A percentile compares a stretch with the other conserved stretches of the same genome.
phyloP scores from a whole-genome alignment of 2,113 vertebrate species.

The Scophthalmus maximus region DNA sequence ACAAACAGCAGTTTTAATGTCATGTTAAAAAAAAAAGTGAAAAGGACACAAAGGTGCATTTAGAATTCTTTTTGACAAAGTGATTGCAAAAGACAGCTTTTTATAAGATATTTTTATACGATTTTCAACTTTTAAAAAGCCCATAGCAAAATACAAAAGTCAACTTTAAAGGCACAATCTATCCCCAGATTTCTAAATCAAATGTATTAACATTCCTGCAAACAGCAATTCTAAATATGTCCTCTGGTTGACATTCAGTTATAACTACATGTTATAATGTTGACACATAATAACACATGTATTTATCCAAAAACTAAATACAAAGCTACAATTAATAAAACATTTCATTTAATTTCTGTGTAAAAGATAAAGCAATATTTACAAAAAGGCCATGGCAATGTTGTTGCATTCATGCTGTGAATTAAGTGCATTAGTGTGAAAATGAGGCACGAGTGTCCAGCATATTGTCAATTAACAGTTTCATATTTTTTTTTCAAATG shows the following conservation, averaged over 20 bases:
- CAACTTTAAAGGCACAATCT: conserved; percentile 5
- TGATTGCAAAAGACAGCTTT: conserved; percentile 6
- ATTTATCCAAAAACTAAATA: conserved; percentile 33
- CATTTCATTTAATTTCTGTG: conserved; percentile 31
- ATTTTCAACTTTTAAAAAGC: conserved; percentile 2
- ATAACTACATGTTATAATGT: conserved; percentile 26
- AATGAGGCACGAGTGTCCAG: conserved; percentile 3
- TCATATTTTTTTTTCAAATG: background rate
- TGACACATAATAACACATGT: conserved; percentile 23
- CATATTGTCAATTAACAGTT: conserved; percentile 9
- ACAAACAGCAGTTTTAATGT: background rate
- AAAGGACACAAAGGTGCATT: background rate
- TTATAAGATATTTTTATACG: background rate
- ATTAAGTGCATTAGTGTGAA: conserved; percentile 15
- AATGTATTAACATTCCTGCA: conserved; percentile 27
- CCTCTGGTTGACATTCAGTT: conserved; percentile 43
- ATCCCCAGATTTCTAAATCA: conserved; percentile 20
- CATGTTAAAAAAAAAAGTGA: background rate
- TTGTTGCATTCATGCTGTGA: background rate
- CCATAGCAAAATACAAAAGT: conserved; percentile 13
- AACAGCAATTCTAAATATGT: conserved; percentile 13
- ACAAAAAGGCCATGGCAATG: conserved; percentile 45
- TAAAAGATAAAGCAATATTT: conserved; percentile 60
- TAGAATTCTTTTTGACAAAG: conserved; percentile 9
- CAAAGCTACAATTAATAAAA: conserved; percentile 44